These are phyloP conservation scores for Camelus dromedarius DNA, from an alignment of 2,113 vertebrate genomes.

Conservation along the genomic window DNA sequence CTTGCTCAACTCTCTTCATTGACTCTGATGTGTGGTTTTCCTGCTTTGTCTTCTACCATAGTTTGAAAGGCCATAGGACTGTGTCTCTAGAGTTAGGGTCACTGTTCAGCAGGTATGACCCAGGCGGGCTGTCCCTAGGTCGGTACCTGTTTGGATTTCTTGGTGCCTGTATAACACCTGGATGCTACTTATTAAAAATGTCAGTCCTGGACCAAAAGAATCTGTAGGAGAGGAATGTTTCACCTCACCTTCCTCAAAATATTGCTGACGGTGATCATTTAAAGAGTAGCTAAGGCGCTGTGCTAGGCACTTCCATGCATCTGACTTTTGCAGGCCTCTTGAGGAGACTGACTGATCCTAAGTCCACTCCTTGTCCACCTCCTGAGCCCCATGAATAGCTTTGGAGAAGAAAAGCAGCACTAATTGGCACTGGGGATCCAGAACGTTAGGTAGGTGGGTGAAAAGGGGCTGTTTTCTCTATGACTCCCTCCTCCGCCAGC, in stretches of 20 bases:
- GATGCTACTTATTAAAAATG: background rate
- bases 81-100: background rate
- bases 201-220: background rate
- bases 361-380: background rate
- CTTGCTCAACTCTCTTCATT: background rate
- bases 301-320: background rate
- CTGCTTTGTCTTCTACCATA: background rate
- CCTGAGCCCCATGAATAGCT: background rate
- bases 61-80: background rate
- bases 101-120: background rate
- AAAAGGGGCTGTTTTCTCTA: background rate
- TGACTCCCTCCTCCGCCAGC: accelerated
- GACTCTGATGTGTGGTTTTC: background rate
- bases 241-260: background rate
- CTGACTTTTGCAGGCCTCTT: background rate
- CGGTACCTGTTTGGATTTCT: background rate
- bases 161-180: background rate
- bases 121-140: background rate
- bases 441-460: background rate
- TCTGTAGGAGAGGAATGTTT: background rate
- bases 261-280: background rate
- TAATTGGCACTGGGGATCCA: background rate
- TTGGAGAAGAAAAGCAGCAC: background rate
- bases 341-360: background rate
- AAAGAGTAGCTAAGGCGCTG: background rate